These are phyloP conservation scores for Poicephalus gulielmi DNA, from an alignment of 2,113 vertebrate species.

Conservation along the genomic window DNA sequence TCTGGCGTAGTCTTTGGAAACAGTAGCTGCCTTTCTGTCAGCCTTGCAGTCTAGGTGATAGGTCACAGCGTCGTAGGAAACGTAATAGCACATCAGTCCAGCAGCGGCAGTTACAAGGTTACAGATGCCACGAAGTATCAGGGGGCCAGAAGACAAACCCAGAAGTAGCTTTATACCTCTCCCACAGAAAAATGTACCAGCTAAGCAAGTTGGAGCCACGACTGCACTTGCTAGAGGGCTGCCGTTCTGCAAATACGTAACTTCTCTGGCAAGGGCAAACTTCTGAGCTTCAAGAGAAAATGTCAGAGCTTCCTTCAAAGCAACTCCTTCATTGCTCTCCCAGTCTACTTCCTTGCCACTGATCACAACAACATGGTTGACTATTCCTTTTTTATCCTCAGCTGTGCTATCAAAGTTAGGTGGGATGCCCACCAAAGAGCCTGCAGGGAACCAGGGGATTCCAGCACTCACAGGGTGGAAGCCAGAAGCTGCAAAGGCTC, in stretches of 20 bases:
- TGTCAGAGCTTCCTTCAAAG: constrained; percentile 80
- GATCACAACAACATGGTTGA: constrained; percentile 78
- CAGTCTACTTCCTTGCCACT: constrained; percentile 83
- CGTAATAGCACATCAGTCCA: constrained; percentile 78
- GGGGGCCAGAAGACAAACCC: constrained; percentile 74
- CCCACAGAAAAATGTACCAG: constrained; percentile 78
- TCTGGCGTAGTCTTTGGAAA: constrained; percentile 82
- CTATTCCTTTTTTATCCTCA: constrained; percentile 71
- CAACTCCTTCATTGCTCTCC: constrained; percentile 74
- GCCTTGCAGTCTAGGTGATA: constrained; percentile 82
- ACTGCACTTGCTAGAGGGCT: constrained; percentile 74
- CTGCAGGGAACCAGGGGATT: constrained; percentile 83
- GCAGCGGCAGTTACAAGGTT: constrained; percentile 72
- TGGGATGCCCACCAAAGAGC: constrained; percentile 86
- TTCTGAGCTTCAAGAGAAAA: constrained; percentile 85
- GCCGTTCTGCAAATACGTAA: constrained; percentile 76
- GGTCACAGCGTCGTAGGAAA: constrained; percentile 78
- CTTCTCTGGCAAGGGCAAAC: constrained; percentile 88
- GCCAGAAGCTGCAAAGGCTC: constrained; percentile 84
- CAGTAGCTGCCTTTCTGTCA: constrained; percentile 77
- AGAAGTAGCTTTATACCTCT: constrained; percentile 82
- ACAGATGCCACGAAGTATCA: constrained; percentile 71
- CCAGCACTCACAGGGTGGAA: constrained; percentile 90
- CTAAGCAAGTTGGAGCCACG: constrained; percentile 83
- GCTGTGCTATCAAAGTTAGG: constrained; percentile 83